phyloP scores from a whole-genome alignment of 2,113 vertebrate genomes.

The Tursiops truncatus region DNA sequence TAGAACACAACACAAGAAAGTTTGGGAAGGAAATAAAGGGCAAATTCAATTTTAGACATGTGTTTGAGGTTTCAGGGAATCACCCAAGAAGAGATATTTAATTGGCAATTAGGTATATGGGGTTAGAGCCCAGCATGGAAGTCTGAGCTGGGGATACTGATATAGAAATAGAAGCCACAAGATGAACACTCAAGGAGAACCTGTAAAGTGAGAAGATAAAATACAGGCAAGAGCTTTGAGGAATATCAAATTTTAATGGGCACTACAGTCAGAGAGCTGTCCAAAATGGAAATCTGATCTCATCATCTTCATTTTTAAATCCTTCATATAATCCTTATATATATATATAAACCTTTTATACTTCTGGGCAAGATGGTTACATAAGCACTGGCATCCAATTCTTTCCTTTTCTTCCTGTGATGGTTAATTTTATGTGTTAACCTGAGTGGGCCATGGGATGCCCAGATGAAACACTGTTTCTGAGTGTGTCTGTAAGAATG shows the following conservation, averaged over 20 bases:
- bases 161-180: constrained; percentile 12
- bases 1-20: not conserved
- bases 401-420: not conserved
- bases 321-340: not conserved
- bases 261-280: not conserved
- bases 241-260: not conserved
- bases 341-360: not conserved
- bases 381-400: not conserved
- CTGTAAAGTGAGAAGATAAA: constrained; percentile 28
- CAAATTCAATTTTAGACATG: constrained; percentile 16
- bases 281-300: constrained; percentile 23
- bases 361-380: not conserved
- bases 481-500: not conserved
- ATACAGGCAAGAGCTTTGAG: not conserved
- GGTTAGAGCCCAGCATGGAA: not conserved
- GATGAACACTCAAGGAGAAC: constrained; percentile 17
- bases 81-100: not conserved
- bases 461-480: not conserved
- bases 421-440: not conserved
- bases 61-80: not conserved
- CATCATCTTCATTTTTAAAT: constrained; percentile 27
- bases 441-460: not conserved
- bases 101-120: not conserved
- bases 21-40: not conserved
- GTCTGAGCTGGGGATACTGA: not conserved